Evolutionary conservation across 2,888 invertebrate genomes (phyloP), one percentile per base, ranked within the genome.

Genomic region (Galerucella calmariensis): DNA sequence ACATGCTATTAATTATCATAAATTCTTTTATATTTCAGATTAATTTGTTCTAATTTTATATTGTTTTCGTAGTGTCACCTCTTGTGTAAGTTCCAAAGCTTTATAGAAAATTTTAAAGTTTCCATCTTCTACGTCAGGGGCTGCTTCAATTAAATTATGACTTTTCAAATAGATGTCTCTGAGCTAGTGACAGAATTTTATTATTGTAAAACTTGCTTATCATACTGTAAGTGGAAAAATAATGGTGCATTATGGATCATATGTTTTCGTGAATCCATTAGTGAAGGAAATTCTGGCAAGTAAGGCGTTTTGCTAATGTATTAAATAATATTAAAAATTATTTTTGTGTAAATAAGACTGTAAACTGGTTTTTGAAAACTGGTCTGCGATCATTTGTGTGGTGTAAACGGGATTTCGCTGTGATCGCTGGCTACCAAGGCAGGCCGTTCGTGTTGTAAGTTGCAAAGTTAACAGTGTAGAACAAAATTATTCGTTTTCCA

Each of bases 381-480:
- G 81, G 81, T 82, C 81, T 77, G 66, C 70, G 72, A 79, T 79
- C 41, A 79, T 83, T 84, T 84, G 83, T 82, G 80, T 82, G 79
- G 85, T 85, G 84, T 84, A 81, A 84, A 82, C 81, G 81, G 84
- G 85, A 83, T 83, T 85, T 83, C 82, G 65, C 62, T 66, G 65
- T 69, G 46, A 68, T 71, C 68, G 69, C 63, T 63, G 63, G 61
- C 69, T 72, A 74, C 66, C 75, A 75, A 77, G 76, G 76, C 75
- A 78, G 78, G 79, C 80, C 81, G 81, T 82, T 69, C 72, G 72
- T 75, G 72, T 72, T 69, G 66, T 66, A 59, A 72, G 83, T 80
- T 82, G 82, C 78, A 81, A 81, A 83, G 81, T 82, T 84, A 12
- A 83, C 83, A 84, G 84, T 83, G 77, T 77, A 69, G 78, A 76